Evolutionary conservation across 2,797 vertebrate species (phyloP).

Genomic region (Muraenolepis orangiensis): DNA sequence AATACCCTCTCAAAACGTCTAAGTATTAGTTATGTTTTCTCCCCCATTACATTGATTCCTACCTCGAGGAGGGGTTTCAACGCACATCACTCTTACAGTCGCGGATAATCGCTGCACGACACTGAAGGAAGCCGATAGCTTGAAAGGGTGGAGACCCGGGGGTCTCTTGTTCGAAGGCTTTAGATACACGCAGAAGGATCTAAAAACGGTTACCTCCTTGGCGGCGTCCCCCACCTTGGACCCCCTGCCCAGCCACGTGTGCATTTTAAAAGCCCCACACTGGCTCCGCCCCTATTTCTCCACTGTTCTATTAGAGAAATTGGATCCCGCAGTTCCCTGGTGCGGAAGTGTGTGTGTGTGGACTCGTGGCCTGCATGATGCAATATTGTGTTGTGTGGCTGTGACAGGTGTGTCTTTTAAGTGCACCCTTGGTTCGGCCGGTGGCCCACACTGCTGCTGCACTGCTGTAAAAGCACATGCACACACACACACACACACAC

Average conservation of each 20-base stretch:
- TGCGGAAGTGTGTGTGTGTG: not conserved
- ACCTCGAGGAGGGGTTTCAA: not conserved
- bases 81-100: not conserved
- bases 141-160: conserved; percentile 36
- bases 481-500: no score
- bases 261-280: conserved; percentile 33
- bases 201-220: conserved; percentile 39
- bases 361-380: not conserved
- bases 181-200: conserved; percentile 39
- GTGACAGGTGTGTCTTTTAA: not conserved
- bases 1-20: not conserved
- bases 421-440: not conserved
- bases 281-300: conserved; percentile 30
- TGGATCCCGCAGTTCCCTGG: conserved; percentile 7
- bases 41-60: not conserved
- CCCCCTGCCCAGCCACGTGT: conserved; percentile 13
- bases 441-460: not conserved
- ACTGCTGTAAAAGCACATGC: not conserved
- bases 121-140: not conserved
- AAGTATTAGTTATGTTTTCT: not conserved
- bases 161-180: conserved; percentile 25
- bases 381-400: not conserved
- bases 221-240: conserved; percentile 35
- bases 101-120: conserved; percentile 11
- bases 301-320: conserved; percentile 30